Evolutionary conservation across 2,888 invertebrate genomes (phyloP), one percentile per base, ranked within the genome.

Genomic region (Patella pellucida): DNA sequence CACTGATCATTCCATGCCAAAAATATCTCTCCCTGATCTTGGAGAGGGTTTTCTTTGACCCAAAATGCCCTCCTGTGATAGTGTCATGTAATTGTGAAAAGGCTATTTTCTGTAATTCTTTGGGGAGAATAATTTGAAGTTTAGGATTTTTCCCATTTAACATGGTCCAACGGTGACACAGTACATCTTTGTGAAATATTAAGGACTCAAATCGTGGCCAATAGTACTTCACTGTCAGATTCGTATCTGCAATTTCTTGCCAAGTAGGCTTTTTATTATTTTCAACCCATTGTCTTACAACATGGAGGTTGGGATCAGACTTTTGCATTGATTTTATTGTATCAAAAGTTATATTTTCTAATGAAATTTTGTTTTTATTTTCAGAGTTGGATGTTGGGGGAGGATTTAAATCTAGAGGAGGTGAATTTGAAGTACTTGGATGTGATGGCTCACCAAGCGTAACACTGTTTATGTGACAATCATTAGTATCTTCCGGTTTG

Each of bases 231-330:
- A n/a, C n/a, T 4, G 16, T n/a, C 54, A 16, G 16, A 12, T 54
- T 54, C 3, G 54, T 16, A 16, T n/a, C 7, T n/a, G 54, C 7
- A n/a, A 54, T 54, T 54, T 54, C 54, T 16, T 15, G n/a, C 54
- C 54, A 54, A 54, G 54, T 15, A 16, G 69, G 23, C 23, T 73
- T 68, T 31, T 54, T 62, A 69, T 27, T 54, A 72, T 41, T 23
- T 50, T 54, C 50, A 50, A 71, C 52, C 9, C 50, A 56, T 56
- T 56, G 52, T 15, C 27, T n/a, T 67, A n/a, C 68, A 15, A 68
- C 16, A 31, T 51, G 5, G 9, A 74, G 12, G 41, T 12, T 67
- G 3, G 56, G 70, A 16, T 62, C 16, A 2, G 67, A 16, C n/a
- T n/a, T 4, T 67, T 15, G 31, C 72, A 31, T 72, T 31, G 27